Percentiles rank a stretch among this genome's conserved stretches.
These are phyloP conservation scores for Nilaparvata lugens DNA, from an alignment of 1,140 invertebrate genomes.

Conservation along the genomic window DNA sequence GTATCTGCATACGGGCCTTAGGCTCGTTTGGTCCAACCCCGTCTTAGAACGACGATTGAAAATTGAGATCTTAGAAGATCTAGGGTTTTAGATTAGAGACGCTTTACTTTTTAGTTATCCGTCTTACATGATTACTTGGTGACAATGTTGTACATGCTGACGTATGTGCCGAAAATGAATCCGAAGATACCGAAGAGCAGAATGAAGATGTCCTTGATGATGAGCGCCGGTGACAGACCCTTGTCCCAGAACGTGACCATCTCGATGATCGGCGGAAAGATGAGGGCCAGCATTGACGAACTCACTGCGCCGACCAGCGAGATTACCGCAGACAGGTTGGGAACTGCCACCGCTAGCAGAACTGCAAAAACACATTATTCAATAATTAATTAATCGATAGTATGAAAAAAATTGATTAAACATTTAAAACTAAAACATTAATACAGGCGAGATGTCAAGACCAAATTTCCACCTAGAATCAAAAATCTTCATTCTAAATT, in stretches of 20 bases:
- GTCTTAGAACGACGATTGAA: no score
- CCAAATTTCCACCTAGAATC: no score
- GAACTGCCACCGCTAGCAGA: constrained; percentile 71
- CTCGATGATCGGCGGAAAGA: constrained; percentile 86
- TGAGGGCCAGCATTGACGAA: constrained; percentile 78
- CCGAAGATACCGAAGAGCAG: constrained; percentile 63
- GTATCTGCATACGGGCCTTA: no score
- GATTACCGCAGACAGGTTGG: constrained; percentile 81
- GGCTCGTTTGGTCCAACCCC: no score
- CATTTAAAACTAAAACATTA: no score
- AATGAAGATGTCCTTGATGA: constrained; percentile 63
- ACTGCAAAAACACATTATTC: constrained; percentile 44
- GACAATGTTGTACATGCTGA: constrained; percentile 50
- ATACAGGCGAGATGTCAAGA: no score
- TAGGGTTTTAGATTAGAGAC: no score
- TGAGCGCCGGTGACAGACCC: constrained; percentile 47
- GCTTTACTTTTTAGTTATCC: no score
- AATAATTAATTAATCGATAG: no score
- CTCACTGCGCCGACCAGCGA: constrained; percentile 84
- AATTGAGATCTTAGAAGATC: no score
- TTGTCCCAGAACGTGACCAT: constrained; percentile 69
- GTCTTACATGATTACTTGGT: not conserved
- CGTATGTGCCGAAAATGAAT: constrained; percentile 69
- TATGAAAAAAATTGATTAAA: no score
- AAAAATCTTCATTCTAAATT: no score